These are phyloP conservation scores for Drosophila lacertosa DNA, from an alignment of 1,140 invertebrate species.

Conservation along the genomic window DNA sequence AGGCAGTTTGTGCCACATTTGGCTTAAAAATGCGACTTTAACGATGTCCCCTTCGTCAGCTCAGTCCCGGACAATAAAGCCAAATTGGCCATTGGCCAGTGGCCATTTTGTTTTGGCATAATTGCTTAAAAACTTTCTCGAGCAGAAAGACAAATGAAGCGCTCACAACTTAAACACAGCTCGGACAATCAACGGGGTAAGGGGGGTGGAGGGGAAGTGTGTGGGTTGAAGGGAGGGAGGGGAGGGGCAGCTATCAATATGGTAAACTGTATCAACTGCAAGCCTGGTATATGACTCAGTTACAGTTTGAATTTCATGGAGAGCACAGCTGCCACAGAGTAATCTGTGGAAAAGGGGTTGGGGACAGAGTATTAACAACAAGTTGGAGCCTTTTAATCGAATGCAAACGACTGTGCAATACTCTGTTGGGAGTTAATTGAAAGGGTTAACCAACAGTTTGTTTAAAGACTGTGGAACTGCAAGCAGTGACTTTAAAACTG, in stretches of 20 bases:
- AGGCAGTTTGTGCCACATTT: slow-evolving; percentile 75
- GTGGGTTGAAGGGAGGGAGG: neutral
- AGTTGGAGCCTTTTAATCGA: too few species aligned
- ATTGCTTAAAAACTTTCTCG: slow-evolving; percentile 70
- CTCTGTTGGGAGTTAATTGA: too few species aligned
- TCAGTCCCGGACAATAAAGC: slow-evolving; percentile 18
- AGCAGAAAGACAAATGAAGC: slow-evolving; percentile 71
- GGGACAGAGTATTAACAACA: slow-evolving; percentile 27
- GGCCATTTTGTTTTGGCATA: slow-evolving; percentile 59
- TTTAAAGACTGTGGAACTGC: too few species aligned
- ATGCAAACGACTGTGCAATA: neutral
- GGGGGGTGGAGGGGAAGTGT: neutral
- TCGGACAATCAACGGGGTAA: neutral
- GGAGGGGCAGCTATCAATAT: slow-evolving; percentile 21
- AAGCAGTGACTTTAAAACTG: too few species aligned
- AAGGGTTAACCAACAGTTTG: too few species aligned
- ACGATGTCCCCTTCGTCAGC: slow-evolving; percentile 59
- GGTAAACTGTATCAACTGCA: slow-evolving; percentile 5
- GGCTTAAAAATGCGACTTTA: slow-evolving; percentile 76
- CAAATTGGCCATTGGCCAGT: slow-evolving; percentile 50
- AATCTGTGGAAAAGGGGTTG: neutral
- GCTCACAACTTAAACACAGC: slow-evolving; percentile 30
- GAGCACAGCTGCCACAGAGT: slow-evolving; percentile 16
- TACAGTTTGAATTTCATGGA: slow-evolving; percentile 27
- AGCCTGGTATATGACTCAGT: slow-evolving; percentile 9